phyloP scores from a whole-genome alignment of 35 echinoderm and acorn worm species.

The Hemicentrotus pulcherrimus region DNA sequence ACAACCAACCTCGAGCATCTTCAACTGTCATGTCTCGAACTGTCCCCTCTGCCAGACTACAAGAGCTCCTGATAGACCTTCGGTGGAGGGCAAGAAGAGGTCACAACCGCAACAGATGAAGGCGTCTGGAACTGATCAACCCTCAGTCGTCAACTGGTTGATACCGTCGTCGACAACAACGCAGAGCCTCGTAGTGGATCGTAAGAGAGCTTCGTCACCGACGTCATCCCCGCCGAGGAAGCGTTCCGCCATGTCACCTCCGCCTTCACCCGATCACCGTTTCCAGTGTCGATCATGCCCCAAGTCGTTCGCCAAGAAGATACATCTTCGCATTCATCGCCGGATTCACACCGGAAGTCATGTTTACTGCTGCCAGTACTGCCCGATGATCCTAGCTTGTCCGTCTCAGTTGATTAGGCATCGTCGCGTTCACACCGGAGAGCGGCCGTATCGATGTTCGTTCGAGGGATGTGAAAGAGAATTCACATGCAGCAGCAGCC shows the following conservation, averaged over 20 bases:
- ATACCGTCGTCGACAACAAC: neutral
- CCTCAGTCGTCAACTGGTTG: neutral
- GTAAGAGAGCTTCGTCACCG: neutral
- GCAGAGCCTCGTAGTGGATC: neutral
- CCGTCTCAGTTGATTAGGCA: neutral
- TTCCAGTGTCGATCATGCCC: neutral
- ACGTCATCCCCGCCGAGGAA: neutral
- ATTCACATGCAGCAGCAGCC: neutral
- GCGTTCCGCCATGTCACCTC: neutral
- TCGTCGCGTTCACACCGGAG: neutral
- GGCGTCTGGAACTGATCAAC: neutral
- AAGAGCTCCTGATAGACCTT: neutral
- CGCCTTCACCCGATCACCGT: neutral
- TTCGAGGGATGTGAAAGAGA: neutral
- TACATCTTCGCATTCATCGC: neutral
- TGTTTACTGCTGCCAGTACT: neutral
- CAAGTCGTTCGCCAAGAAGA: neutral
- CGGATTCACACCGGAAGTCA: neutral
- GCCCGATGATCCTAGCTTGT: neutral
- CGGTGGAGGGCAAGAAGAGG: neutral
- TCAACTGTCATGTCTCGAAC: constrained; percentile 20
- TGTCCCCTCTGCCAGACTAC: neutral
- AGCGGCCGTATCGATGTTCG: neutral
- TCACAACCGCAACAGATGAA: neutral
- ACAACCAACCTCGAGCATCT: neutral